Evolutionary conservation across 2,797 vertebrate species (phyloP).

Genomic region (Myripristis jacobus): DNA sequence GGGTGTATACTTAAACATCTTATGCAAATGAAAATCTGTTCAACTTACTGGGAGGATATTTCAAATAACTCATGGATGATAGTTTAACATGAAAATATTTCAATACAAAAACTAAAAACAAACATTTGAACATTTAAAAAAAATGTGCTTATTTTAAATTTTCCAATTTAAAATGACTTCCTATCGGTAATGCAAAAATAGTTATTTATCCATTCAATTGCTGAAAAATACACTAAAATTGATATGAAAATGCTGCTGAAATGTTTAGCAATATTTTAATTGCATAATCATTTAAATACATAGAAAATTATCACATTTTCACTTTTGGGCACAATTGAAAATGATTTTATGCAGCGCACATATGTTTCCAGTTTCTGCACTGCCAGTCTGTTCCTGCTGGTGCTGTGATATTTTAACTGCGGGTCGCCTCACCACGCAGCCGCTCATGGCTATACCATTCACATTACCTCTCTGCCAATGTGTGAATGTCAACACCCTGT

Average conservation of each 20-base stretch:
- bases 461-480: slow-evolving; percentile 69
- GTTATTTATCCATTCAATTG: background rate
- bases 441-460: slow-evolving; percentile 48
- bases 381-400: background rate
- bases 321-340: too few species aligned
- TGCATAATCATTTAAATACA: background rate
- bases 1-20: background rate
- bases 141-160: background rate
- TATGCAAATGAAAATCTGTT: background rate
- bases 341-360: slow-evolving; percentile 8
- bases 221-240: background rate
- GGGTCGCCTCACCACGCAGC: background rate
- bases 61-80: background rate
- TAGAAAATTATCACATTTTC: background rate
- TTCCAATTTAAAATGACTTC: background rate
- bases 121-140: background rate
- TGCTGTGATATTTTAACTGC: slow-evolving; percentile 9
- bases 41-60: background rate
- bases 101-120: background rate
- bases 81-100: background rate
- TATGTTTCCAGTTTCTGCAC: slow-evolving; percentile 2
- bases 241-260: slow-evolving; percentile 12
- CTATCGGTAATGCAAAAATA: background rate
- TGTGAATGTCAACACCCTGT: slow-evolving; percentile 81
- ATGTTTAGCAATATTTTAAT: background rate